A percentile compares a stretch with the other conserved stretches of the same genome.
Conservation (phyloP, 2,797 vertebrate species). For the Semotilus atromaculatus region DNA sequence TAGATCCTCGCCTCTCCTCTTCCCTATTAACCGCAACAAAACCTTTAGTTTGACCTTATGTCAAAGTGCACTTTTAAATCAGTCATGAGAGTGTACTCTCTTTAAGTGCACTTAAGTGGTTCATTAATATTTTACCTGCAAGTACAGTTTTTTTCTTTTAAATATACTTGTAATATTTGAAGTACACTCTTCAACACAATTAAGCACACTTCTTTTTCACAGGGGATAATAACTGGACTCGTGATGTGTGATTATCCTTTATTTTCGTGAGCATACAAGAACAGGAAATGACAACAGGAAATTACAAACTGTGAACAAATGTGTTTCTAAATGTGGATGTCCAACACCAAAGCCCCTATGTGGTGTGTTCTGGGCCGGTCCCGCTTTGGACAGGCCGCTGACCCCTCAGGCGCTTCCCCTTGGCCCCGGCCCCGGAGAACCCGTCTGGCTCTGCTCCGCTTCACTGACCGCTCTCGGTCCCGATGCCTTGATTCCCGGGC, state of each 20-base stretch:
- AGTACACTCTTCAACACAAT: not conserved
- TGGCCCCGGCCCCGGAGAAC: conserved; percentile 35
- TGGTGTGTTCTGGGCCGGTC: conserved; percentile 17
- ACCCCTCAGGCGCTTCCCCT: conserved; percentile 47
- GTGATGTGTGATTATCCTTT: no score
- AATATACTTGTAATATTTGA: not conserved
- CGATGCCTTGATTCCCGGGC: not conserved
- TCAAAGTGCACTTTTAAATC: not conserved
- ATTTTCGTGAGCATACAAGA: not conserved
- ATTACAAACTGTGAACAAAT: not conserved
- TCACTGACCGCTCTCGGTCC: conserved; percentile 9
- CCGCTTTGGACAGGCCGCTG: conserved; percentile 30
- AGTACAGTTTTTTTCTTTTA: not conserved
- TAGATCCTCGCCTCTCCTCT: no score
- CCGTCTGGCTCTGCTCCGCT: conserved; percentile 50
- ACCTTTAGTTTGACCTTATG: not conserved
- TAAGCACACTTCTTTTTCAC: not conserved
- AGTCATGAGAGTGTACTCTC: not conserved
- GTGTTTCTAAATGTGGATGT: conserved; percentile 15
- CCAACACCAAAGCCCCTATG: not conserved
- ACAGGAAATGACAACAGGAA: conserved; percentile 1
- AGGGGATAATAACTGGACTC: not conserved
- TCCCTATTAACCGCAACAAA: not conserved
- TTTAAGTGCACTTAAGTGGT: not conserved
- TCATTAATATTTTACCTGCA: not conserved